Percentiles rank a stretch among this genome's conserved stretches.
phyloP scores from a whole-genome alignment of 35 echinoderm and acorn worm species.

The Diadema setosum region DNA sequence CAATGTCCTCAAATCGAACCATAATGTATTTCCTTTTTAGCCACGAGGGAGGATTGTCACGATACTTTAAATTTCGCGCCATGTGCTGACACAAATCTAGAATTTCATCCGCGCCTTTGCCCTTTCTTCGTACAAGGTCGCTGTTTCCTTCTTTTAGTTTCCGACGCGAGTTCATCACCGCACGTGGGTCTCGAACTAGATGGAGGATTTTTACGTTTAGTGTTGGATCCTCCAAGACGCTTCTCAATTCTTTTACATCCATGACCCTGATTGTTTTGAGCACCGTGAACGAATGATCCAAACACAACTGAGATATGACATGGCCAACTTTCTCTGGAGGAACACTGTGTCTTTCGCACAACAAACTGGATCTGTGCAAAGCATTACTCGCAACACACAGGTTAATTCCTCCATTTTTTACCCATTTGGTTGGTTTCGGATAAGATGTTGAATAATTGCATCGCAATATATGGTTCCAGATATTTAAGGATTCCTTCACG shows the following conservation, averaged over 20 bases:
- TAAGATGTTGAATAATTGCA: neutral
- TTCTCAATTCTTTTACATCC: constrained; percentile 26
- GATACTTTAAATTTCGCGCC: constrained; percentile 36
- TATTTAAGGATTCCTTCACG: neutral
- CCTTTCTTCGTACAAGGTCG: constrained; percentile 55
- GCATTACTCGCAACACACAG: neutral
- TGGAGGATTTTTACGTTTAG: constrained; percentile 72
- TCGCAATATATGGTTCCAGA: constrained; percentile 15
- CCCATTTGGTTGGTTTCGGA: neutral
- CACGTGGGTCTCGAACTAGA: constrained; percentile 77
- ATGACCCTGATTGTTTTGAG: constrained; percentile 72
- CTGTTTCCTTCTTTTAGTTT: constrained; percentile 1
- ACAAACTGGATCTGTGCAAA: neutral
- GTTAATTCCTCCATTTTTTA: neutral
- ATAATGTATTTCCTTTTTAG: constrained; percentile 41
- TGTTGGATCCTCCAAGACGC: neutral
- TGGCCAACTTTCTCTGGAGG: neutral
- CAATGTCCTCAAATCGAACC: constrained; percentile 82
- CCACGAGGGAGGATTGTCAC: constrained; percentile 36
- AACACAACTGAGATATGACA: neutral
- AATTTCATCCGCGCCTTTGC: constrained; percentile 33
- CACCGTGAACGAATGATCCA: neutral
- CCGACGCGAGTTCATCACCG: constrained; percentile 72
- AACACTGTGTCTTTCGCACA: neutral
- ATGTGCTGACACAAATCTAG: constrained; percentile 56